Conservation (phyloP, 2,797 vertebrate species). For the Apodemus agrarius region DNA sequence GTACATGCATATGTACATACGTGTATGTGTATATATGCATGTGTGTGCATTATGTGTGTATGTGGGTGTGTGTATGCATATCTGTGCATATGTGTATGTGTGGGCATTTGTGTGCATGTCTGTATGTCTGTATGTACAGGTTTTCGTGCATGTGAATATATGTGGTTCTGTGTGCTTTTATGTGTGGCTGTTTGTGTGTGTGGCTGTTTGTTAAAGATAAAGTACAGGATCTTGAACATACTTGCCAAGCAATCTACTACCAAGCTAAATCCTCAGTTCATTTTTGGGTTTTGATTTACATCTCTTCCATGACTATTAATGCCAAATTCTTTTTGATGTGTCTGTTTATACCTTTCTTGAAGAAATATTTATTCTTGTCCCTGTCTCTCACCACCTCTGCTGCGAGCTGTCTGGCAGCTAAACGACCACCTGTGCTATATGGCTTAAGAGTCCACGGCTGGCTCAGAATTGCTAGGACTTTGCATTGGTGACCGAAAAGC, state of each 20-base stretch:
- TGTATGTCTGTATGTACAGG: not conserved
- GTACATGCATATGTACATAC: not conserved
- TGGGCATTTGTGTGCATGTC: not conserved
- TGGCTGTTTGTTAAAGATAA: not conserved
- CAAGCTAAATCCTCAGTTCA: not conserved
- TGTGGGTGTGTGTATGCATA: not conserved
- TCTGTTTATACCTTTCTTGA: not conserved
- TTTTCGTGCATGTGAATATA: not conserved
- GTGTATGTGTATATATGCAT: not conserved
- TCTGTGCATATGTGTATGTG: not conserved
- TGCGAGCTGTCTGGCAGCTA: not conserved
- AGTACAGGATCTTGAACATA: not conserved
- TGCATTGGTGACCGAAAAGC: not conserved
- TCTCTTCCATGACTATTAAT: constrained; percentile 21
- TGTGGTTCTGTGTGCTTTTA: not conserved
- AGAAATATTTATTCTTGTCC: constrained; percentile 7
- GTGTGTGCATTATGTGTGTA: not conserved
- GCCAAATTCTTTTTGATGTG: not conserved
- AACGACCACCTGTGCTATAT: not conserved
- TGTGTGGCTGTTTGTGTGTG: not conserved
- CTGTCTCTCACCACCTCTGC: not conserved
- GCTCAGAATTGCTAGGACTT: not conserved
- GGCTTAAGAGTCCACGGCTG: not conserved
- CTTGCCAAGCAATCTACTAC: not conserved
- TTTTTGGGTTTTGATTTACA: constrained; percentile 29